Base-by-base conservation (phyloP, 2,113 vertebrate genomes). In the Lipophrys pholis region DNA sequence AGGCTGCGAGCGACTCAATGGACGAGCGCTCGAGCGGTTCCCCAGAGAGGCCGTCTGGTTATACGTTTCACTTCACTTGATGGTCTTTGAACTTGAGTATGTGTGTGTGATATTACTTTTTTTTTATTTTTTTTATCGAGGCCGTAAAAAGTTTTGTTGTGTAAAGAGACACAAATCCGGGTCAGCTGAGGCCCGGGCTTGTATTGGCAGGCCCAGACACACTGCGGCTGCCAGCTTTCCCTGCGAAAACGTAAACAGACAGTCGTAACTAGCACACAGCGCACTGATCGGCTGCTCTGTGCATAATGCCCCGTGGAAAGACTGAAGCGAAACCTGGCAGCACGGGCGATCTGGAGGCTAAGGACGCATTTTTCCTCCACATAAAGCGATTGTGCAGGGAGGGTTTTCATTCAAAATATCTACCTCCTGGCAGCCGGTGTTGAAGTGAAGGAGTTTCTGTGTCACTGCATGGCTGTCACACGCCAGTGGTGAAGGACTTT, bases 201-300 rank as follows among this genome's bases (percentile, higher is more conserved):
- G 77, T 67, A 66, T 75, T 87, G 83, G 85, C 87, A 83, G 72
- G 69, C 73, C 75, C 45, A 45, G 78, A 69, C 69, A 21, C 79
- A 59, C 51, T 2, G 74, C 10, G 6, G 82, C 87, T 85, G 87
- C 83, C 78, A 86, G 76, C 71, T 74, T 81, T 82, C 76, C 54
- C 80, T 61, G 83, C 74, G 77, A 81, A 82, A 87, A 86, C 76
- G 63, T 87, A 86, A 93, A 86, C 83, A 85, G 80, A 81, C 67
- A 62, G 73, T 83, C 75, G 73, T 65, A 82, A 78, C 69, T n/a
- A 81, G 84, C 83, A 75, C 83, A 81, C 61, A 55, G 73, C 42
- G 2, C 30, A 5, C 54, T 83, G 83, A 89, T 83, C 81, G 69
- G 66, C 71, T 40, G 59, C 74, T 83, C 82, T 57, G 73, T 69